Evolutionary conservation across 2,113 vertebrate species (phyloP).

Genomic region (Nicator chloris): DNA sequence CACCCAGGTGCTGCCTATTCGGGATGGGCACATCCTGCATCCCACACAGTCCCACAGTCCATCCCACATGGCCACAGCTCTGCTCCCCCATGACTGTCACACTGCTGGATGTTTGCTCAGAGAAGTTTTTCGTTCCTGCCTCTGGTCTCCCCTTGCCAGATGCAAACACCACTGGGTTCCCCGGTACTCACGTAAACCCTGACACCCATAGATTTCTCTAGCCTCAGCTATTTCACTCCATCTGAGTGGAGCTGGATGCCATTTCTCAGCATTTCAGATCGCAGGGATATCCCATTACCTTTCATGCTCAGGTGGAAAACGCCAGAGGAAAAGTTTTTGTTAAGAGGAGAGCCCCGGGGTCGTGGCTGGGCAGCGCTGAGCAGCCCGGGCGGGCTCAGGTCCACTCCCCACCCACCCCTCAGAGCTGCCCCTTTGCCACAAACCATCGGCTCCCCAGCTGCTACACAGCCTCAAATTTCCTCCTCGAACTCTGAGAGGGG

Average conservation of each 20-base stretch:
- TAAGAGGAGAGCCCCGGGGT: background rate
- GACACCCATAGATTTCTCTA: background rate
- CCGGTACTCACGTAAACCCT: rapidly evolving
- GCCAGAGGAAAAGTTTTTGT: background rate
- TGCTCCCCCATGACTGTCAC: background rate
- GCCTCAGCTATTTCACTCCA: background rate
- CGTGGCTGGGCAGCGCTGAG: rapidly evolving
- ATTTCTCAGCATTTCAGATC: background rate
- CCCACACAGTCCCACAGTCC: rapidly evolving
- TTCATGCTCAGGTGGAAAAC: background rate
- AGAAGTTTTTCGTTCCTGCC: background rate
- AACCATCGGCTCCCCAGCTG: background rate
- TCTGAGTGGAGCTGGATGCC: background rate
- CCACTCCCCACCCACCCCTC: rapidly evolving
- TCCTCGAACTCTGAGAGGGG: rapidly evolving
- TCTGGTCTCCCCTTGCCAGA: background rate
- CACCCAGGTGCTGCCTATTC: background rate
- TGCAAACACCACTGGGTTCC: rapidly evolving
- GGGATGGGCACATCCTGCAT: background rate
- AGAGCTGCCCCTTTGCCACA: rapidly evolving
- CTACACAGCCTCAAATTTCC: background rate
- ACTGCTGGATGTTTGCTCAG: background rate
- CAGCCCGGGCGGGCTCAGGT: background rate
- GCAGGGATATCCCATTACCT: background rate
- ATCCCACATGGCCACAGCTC: rapidly evolving